Base-by-base conservation (phyloP, 2,888 invertebrate genomes). In the Maniola hyperantus region DNA sequence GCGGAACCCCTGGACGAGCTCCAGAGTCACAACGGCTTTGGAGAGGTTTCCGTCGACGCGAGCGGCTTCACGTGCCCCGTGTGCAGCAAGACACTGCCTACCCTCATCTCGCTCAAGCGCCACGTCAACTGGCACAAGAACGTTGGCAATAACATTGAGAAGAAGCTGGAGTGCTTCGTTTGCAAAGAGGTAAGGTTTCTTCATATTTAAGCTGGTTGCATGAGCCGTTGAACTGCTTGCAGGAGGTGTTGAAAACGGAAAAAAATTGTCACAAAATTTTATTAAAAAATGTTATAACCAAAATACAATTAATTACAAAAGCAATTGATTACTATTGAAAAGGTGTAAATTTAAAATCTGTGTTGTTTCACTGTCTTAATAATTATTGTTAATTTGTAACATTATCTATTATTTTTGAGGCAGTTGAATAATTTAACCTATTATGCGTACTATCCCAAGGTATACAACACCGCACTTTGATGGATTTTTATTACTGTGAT, bases 1-100 rank as follows among this genome's bases (percentile, higher is more conserved):
- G 82, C 88, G 89, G 92, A 93, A 85, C 92, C 92, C 78, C 89
- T 89, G 90, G 91, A 89, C 70, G 76, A 73, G 69, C 77, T 87
- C 87, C 92, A 90, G 90, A 85, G 83, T 89, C 90, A 88, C 90
- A 91, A 88, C 91, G 91, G 84, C 89, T 83, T 82, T 78, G 82
- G 81, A 13, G 87, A 83, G 87, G 89, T 85, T 85, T 77, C 79
- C 67, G 75, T 70, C 61, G 63, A 74, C 10, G 68, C 82, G 18
- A 83, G 79, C 68, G 91, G 90, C 6, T 90, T 92, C 76, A 84
- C 85, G 2, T 93, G 93, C 71, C 87, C 89, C 46, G 80, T 89
- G n/a, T 93, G 93, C 74, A 80, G 80, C 68, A 92, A 92, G 79
- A 85, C 83, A 68, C 85, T 93, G 85, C 83, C 84, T 6, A 89